Conservation (phyloP, 2,888 invertebrate species). For the Phlogophora meticulosa region DNA sequence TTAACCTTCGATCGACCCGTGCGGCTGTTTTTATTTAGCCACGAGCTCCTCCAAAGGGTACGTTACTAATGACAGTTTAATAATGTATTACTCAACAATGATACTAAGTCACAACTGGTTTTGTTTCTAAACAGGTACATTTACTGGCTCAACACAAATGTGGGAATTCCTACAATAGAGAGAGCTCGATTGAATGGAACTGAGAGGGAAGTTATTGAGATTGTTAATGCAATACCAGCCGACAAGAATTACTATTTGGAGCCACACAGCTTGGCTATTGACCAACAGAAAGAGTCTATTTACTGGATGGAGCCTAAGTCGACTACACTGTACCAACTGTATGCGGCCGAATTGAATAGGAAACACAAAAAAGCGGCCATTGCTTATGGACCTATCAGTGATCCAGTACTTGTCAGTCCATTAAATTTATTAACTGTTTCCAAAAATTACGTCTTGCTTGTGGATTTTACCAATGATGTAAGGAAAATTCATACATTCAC, state of each 20-base stretch:
- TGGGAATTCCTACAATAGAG: slow-evolving; percentile 93
- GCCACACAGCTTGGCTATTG: neutral
- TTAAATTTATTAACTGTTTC: neutral
- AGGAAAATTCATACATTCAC: rapidly evolving
- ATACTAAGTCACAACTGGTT: too few relatives aligned
- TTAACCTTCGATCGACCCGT: too few relatives aligned
- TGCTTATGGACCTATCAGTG: too few relatives aligned
- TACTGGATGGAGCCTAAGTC: neutral
- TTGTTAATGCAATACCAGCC: neutral
- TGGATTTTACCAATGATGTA: neutral
- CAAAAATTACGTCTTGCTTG: neutral
- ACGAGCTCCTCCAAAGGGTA: too few relatives aligned
- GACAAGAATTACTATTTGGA: neutral
- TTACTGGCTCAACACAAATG: slow-evolving; percentile 96
- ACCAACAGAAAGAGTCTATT: neutral
- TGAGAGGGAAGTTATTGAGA: slow-evolving; percentile 79
- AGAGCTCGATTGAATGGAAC: slow-evolving; percentile 93
- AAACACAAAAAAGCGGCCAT: neutral
- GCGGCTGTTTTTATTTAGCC: too few relatives aligned
- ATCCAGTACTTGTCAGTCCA: neutral
- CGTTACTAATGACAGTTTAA: slow-evolving; percentile 70
- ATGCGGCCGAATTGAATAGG: neutral
- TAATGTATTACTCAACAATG: neutral
- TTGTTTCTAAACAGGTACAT: slow-evolving; percentile 90
- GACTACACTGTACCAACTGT: neutral